These are phyloP conservation scores for Meiosimyza decipiens DNA, from an alignment of 2,888 invertebrate genomes.

Conservation along the genomic window DNA sequence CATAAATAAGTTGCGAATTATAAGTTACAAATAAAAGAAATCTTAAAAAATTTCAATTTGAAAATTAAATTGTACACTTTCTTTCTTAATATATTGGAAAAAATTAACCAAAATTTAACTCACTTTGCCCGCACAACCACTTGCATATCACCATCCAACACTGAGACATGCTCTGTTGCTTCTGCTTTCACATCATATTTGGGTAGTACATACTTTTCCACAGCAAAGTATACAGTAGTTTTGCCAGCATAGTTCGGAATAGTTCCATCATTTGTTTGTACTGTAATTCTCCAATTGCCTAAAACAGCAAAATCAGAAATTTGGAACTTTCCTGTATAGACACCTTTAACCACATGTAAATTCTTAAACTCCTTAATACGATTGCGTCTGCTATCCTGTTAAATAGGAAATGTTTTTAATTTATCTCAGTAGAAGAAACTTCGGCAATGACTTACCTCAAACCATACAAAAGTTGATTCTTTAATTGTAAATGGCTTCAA, in stretches of 20 bases:
- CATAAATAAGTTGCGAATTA: too few species aligned
- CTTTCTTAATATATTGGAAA: too few species aligned
- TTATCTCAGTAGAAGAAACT: neutral
- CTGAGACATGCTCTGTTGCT: conserved; percentile 83
- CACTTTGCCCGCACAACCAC: conserved; percentile 73
- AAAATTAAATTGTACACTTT: neutral
- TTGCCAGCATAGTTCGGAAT: conserved; percentile 49
- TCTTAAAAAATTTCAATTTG: too few species aligned
- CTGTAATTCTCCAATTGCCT: conserved; percentile 82
- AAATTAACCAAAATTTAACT: conserved; percentile 37
- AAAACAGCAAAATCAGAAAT: conserved; percentile 82
- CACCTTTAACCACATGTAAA: conserved; percentile 62
- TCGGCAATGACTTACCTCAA: conserved; percentile 68
- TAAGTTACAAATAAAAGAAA: too few species aligned
- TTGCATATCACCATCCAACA: conserved; percentile 77
- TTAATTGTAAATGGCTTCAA: conserved; percentile 76
- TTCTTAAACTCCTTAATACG: conserved; percentile 84
- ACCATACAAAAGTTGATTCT: conserved; percentile 72
- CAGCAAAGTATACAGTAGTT: conserved; percentile 67
- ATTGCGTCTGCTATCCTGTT: conserved; percentile 80
- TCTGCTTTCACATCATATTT: conserved; percentile 90
- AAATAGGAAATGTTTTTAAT: neutral
- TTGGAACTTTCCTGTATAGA: conserved; percentile 80
- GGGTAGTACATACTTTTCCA: conserved; percentile 91
- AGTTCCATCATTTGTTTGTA: conserved; percentile 42